Conservation (phyloP, 1,140 invertebrate species). For the Anastatus disparis region DNA sequence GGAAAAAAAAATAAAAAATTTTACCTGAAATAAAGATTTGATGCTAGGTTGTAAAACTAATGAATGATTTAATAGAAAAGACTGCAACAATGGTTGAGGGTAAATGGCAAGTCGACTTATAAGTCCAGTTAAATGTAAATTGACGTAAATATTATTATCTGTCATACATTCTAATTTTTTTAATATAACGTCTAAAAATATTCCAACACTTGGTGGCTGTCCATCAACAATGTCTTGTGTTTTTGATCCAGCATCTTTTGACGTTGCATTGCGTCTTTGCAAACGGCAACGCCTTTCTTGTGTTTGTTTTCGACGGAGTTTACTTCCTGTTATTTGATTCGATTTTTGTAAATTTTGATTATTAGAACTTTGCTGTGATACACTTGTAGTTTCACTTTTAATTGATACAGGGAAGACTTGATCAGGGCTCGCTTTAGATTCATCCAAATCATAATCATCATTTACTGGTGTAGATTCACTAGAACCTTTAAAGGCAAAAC, state of each 20-base stretch:
- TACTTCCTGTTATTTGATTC: not conserved
- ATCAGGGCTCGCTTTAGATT: slow-evolving; percentile 47
- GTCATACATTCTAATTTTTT: slow-evolving; percentile 86
- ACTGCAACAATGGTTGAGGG: slow-evolving; percentile 86
- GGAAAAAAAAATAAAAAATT: slow-evolving; percentile 60
- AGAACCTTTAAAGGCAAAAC: slow-evolving; percentile 73
- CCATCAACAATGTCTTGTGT: slow-evolving; percentile 43
- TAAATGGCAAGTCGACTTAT: slow-evolving; percentile 88
- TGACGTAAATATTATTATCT: slow-evolving; percentile 86
- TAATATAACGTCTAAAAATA: slow-evolving; percentile 85
- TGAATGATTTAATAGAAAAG: slow-evolving; percentile 87
- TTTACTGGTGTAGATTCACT: slow-evolving; percentile 58
- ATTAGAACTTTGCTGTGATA: not conserved
- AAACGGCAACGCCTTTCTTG: slow-evolving; percentile 8
- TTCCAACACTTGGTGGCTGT: slow-evolving; percentile 61
- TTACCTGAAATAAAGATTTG: slow-evolving; percentile 86
- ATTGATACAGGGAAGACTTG: not conserved
- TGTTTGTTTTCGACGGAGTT: slow-evolving; percentile 4
- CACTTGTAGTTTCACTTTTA: not conserved
- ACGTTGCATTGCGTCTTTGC: not conserved
- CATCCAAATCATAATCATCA: slow-evolving; percentile 58
- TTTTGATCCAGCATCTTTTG: not conserved
- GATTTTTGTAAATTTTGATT: not conserved
- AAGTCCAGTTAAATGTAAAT: slow-evolving; percentile 89
- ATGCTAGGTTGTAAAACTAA: slow-evolving; percentile 90